Percentiles rank a stretch among this genome's conserved stretches.
These are phyloP conservation scores for Acipenser ruthenus DNA, from an alignment of 2,797 vertebrate species.

Conservation along the genomic window DNA sequence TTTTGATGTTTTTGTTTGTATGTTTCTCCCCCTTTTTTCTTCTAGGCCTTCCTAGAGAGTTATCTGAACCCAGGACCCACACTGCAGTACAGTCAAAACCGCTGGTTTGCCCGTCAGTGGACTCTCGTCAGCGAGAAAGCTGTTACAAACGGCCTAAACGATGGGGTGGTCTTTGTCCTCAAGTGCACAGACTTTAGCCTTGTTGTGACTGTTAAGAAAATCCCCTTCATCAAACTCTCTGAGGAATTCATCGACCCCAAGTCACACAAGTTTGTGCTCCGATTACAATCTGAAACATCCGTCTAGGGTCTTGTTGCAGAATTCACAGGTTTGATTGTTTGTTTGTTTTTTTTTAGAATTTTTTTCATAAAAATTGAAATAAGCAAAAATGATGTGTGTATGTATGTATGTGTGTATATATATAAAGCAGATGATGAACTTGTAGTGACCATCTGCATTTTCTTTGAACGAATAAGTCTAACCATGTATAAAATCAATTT, in stretches of 20 bases:
- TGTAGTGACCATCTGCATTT: conserved; percentile 59
- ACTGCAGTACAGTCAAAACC: conserved; percentile 81
- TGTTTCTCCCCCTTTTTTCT: background rate
- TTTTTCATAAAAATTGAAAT: conserved; percentile 23
- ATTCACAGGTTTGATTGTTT: conserved; percentile 25
- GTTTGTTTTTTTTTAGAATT: conserved; percentile 37
- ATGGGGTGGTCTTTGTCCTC: conserved; percentile 78
- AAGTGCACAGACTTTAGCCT: conserved; percentile 88
- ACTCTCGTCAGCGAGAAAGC: conserved; percentile 86
- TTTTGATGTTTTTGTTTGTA: too few species aligned
- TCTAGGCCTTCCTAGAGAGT: conserved; percentile 88
- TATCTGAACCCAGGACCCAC: conserved; percentile 84
- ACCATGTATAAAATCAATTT: background rate
- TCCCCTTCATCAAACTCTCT: conserved; percentile 82
- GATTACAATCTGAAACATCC: conserved; percentile 89
- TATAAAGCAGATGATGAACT: conserved; percentile 42
- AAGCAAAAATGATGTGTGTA: background rate
- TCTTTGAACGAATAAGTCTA: conserved; percentile 38
- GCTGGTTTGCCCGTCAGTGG: conserved; percentile 88
- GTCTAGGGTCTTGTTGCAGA: conserved; percentile 48
- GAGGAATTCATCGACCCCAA: conserved; percentile 92
- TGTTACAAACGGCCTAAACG: conserved; percentile 76
- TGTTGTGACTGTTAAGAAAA: conserved; percentile 78
- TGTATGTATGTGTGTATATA: too few species aligned
- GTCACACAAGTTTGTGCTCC: conserved; percentile 89